Conservation (phyloP, 2,888 invertebrate genomes). For the Caenorhabditis sp. region DNA sequence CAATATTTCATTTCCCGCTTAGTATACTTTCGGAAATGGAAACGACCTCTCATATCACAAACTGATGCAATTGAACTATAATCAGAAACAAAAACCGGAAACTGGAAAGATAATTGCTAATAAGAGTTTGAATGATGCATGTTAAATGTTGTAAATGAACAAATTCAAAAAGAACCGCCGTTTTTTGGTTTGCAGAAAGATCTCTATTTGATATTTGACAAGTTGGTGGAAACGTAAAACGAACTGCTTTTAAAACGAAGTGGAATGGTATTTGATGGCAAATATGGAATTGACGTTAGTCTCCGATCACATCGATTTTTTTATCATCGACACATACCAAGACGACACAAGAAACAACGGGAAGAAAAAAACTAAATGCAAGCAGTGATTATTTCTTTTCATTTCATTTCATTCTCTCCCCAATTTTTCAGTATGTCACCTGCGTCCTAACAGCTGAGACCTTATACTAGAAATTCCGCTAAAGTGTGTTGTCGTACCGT, state of each 20-base stretch:
- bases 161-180: no score
- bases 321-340: not conserved
- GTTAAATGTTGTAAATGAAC: no score
- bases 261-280: not conserved
- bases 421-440: not conserved
- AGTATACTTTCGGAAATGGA: not conserved
- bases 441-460: no score
- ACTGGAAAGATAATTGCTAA: no score
- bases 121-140: no score
- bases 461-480: no score
- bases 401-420: not conserved
- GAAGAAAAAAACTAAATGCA: not conserved
- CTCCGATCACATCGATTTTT: not conserved
- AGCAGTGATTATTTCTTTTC: not conserved
- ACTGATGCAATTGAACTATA: no score
- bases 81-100: no score
- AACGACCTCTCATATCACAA: no score
- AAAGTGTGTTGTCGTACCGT: no score
- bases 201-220: conserved; percentile 5
- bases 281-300: not conserved
- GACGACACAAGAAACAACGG: not conserved
- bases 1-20: not conserved
- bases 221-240: not conserved
- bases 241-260: not conserved
- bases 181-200: not conserved